phyloP scores from a whole-genome alignment of 2,888 invertebrate genomes.

The Dexiosoma caninum region DNA sequence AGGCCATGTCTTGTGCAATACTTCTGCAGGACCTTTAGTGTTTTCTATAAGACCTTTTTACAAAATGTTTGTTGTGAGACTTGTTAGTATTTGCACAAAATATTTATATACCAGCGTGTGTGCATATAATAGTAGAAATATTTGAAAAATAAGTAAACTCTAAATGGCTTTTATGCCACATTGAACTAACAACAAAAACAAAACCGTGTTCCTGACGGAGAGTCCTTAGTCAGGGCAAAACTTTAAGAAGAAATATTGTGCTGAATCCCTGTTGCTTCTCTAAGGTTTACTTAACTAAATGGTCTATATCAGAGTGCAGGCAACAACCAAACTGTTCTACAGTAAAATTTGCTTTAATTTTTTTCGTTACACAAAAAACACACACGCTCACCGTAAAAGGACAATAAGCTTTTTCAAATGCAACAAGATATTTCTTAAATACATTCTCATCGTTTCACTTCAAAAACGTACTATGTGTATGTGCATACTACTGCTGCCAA shows the following conservation, averaged over 20 bases:
- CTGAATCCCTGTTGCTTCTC: constrained; percentile 66
- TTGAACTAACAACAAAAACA: constrained; percentile 34
- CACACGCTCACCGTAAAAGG: constrained; percentile 29
- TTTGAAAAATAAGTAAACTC: constrained; percentile 41
- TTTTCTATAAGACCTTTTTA: constrained; percentile 44
- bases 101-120: constrained; percentile 57
- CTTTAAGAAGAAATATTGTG: constrained; percentile 29
- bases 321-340: constrained; percentile 4
- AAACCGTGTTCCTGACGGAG: constrained; percentile 5
- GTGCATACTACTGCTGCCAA: too few species aligned
- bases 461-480: not conserved
- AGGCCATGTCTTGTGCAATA: constrained; percentile 22
- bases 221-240: constrained; percentile 36
- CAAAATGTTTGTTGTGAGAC: not conserved
- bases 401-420: constrained; percentile 55
- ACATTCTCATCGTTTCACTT: constrained; percentile 16
- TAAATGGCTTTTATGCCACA: constrained; percentile 64
- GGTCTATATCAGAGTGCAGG: constrained; percentile 58
- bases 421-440: constrained; percentile 53
- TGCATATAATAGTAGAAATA: constrained; percentile 28
- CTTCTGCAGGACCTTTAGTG: constrained; percentile 53
- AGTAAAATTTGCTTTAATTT: constrained; percentile 17
- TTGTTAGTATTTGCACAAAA: constrained; percentile 50
- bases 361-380: constrained; percentile 4
- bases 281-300: constrained; percentile 75